Evolutionary conservation across 2,888 invertebrate species (phyloP), one percentile per base, ranked within the genome.

Genomic region (Iselma pallidipennis): DNA sequence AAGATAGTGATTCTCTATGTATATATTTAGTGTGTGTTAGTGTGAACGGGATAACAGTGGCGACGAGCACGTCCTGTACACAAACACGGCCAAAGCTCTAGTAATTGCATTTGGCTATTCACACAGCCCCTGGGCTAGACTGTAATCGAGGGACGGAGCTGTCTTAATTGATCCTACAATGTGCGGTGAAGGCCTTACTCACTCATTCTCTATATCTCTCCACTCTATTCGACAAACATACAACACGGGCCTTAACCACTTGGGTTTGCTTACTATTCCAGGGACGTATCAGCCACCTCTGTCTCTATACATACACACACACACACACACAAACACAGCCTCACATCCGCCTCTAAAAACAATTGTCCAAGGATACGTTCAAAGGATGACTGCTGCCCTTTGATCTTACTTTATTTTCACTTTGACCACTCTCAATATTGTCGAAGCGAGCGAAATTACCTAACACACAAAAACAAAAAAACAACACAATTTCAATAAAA

Each of bases 31-130:
- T 21, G 12, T 45, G 45, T 42, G 16, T 45, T 45, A 19, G 21
- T 65, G 58, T 64, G 66, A 66, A 65, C 64, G 64, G 63, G 56
- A 63, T 57, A 37, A 61, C 62, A 60, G 69, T 63, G 66, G 69
- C 71, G 63, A 65, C 68, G 71, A 68, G 71, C 73, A 74, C 74
- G 73, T 72, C 70, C 72, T 70, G 66, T 71, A 71, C 68, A 72
- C 73, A 75, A 76, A 76, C 75, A 74, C 69, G 63, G 68, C 68
- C 74, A 74, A 74, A 75, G 74, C 75, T 72, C 68, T 71, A 61
- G 76, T 77, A 77, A 77, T 77, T 77, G 75, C 75, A 71, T 77
- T 77, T 73, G 74, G 75, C 74, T 76, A 77, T 77, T 76, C 76
- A 73, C 75, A 75, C 74, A 75, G 69, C 70, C 75, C 67, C 66